Evolutionary conservation across 2,888 invertebrate species (phyloP).

Genomic region (Hirtodrosophila cameraria): DNA sequence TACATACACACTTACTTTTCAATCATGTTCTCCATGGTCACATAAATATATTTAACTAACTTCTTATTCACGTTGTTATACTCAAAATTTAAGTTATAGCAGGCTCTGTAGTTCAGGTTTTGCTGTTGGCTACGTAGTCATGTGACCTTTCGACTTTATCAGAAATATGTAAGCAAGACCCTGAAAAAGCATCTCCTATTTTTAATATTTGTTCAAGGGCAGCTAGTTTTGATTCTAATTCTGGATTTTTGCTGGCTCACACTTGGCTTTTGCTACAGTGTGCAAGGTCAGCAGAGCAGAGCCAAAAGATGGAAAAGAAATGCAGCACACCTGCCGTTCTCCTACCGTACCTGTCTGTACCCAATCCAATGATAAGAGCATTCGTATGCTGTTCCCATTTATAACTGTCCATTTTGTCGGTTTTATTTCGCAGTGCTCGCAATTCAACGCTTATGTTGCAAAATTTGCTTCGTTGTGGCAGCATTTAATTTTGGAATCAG

Average conservation of each 20-base stretch:
- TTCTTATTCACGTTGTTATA: too few species aligned
- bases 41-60: not conserved
- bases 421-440: conserved; percentile 37
- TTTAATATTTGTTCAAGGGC: conserved; percentile 29
- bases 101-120: too few species aligned
- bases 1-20: too few species aligned
- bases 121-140: too few species aligned
- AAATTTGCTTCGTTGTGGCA: conserved; percentile 11
- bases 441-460: conserved; percentile 11
- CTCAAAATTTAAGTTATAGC: too few species aligned
- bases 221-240: conserved; percentile 36
- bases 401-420: conserved; percentile 47
- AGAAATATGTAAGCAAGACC: too few species aligned
- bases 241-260: conserved; percentile 24
- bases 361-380: conserved; percentile 7
- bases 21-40: too few species aligned
- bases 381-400: conserved; percentile 31
- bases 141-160: too few species aligned
- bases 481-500: conserved; percentile 9
- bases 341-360: too few species aligned
- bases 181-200: not conserved
- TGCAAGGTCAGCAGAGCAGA: conserved; percentile 43
- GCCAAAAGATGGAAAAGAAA: conserved; percentile 12
- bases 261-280: conserved; percentile 41
- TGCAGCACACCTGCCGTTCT: conserved; percentile 14